Conservation (phyloP, 2,113 vertebrate species). For the Oryzias woworae region DNA sequence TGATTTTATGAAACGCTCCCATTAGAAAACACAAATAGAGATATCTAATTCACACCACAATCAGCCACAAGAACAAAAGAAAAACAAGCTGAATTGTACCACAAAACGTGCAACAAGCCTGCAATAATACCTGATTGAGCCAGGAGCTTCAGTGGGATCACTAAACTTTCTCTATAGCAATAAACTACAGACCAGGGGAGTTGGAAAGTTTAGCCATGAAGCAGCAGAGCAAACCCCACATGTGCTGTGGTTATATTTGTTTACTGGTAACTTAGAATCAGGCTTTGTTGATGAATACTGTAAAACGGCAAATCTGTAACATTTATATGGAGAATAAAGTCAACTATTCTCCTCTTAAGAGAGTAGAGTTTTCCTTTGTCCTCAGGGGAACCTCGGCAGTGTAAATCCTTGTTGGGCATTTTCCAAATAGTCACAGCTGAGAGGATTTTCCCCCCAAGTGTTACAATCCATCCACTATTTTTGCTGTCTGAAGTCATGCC, state of each 20-base stretch:
- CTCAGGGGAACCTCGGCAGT: slow-evolving; percentile 20
- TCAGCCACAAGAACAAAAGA: slow-evolving; percentile 5
- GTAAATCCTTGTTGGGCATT: slow-evolving; percentile 14
- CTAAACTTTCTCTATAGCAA: slow-evolving; percentile 15
- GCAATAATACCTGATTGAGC: slow-evolving; percentile 23
- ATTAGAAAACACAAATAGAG: slow-evolving; percentile 20
- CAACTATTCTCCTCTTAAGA: neutral
- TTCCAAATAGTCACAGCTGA: slow-evolving; percentile 32
- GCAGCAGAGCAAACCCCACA: neutral
- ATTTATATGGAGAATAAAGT: neutral
- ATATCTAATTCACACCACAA: slow-evolving; percentile 3
- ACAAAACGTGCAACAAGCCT: slow-evolving; percentile 17
- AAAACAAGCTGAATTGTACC: slow-evolving; percentile 34
- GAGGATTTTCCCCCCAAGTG: slow-evolving; percentile 19
- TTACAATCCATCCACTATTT: slow-evolving; percentile 21
- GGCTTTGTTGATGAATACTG: neutral
- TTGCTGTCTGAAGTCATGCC: slow-evolving; percentile 16
- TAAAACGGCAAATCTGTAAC: neutral
- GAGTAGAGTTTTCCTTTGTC: slow-evolving; percentile 13
- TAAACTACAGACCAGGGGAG: slow-evolving; percentile 28
- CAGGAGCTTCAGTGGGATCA: slow-evolving; percentile 28
- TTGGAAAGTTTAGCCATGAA: slow-evolving; percentile 1
- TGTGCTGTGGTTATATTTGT: neutral
- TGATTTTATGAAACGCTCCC: neutral
- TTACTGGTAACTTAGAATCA: neutral